Conservation (phyloP, 2,888 invertebrate genomes). For the Pocota personata region DNA sequence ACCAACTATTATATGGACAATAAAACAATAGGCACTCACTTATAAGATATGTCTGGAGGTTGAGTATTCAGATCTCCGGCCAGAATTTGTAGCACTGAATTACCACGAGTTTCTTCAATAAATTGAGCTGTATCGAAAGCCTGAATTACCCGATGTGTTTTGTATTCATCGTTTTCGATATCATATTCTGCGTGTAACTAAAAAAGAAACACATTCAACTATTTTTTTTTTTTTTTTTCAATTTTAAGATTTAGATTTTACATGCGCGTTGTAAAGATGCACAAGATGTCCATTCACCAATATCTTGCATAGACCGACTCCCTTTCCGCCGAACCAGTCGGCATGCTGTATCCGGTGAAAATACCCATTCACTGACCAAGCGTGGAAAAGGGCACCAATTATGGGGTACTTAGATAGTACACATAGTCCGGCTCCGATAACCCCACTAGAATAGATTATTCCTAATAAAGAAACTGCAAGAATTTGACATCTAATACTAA, state of each 20-base stretch:
- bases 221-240: no score
- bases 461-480: background rate
- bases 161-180: conserved; percentile 92
- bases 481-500: conserved; percentile 10
- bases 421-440: conserved; percentile 94
- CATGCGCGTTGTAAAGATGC: conserved; percentile 97
- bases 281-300: conserved; percentile 87
- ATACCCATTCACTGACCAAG: conserved; percentile 98
- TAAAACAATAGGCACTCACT: conserved; percentile 79
- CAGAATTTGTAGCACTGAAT: conserved; percentile 92
- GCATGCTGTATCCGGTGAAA: conserved; percentile 95
- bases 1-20: background rate
- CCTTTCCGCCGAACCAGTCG: conserved; percentile 99
- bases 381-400: conserved; percentile 93
- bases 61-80: conserved; percentile 98
- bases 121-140: conserved; percentile 98
- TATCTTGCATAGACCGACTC: conserved; percentile 92
- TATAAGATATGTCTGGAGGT: conserved; percentile 92
- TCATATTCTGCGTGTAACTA: conserved; percentile 98
- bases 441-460: conserved; percentile 88
- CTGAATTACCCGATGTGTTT: conserved; percentile 95
- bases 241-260: no score
- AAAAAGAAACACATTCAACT: conserved; percentile 76
- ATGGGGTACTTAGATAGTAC: conserved; percentile 93
- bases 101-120: conserved; percentile 91